Evolutionary conservation across 2,113 vertebrate genomes (phyloP), one percentile per base, ranked within the genome.

Genomic region (Phoenicopterus ruber): DNA sequence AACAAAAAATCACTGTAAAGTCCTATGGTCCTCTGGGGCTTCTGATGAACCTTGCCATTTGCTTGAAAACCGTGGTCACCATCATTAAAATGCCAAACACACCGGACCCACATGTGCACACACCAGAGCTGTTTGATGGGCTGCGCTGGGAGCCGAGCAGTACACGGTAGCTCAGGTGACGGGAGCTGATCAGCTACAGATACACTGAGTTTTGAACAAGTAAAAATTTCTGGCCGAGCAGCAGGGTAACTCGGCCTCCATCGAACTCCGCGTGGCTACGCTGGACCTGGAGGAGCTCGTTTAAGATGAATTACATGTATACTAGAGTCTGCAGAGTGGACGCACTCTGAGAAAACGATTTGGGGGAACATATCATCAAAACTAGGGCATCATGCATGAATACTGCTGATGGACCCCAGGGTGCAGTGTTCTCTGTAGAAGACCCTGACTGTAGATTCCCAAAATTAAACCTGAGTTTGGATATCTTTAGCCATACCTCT

Each of bases 61-160:
- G 4, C 14, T 38, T 73, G 17, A 42, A 83, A 65, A 34, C 12
- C 0, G 0, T 25, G 11, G 10, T 44, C 6, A n/a, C 31, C 20
- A 7, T 21, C 46, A 61, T 20, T 25, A 46, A 46, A 69, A 46
- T 2, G 2, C 34, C 46, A 49, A 36, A 24, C 3, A 26, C 63
- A 6, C 29, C 22, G 34, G 20, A 61, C 34, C 36, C 57, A 16
- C 22, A 15, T 1, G 32, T 40, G 7, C 32, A 16, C 4, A 20
- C 26, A 57, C 8, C 63, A 82, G 89, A 78, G 79, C 46, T 62
- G 36, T 32, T 3, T 7, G 47, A n/a, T 28, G 65, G 47, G 17
- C 66, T 63, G 80, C 3, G 6, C 66, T 59, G 71, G 66, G 17
- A 40, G 52, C 47, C 36, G 52, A 36, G 80, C 1, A 1, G 26